Percentiles rank a stretch among this genome's conserved stretches.
Conservation (phyloP, 2,113 vertebrate genomes). For the Athene cunicularia region DNA sequence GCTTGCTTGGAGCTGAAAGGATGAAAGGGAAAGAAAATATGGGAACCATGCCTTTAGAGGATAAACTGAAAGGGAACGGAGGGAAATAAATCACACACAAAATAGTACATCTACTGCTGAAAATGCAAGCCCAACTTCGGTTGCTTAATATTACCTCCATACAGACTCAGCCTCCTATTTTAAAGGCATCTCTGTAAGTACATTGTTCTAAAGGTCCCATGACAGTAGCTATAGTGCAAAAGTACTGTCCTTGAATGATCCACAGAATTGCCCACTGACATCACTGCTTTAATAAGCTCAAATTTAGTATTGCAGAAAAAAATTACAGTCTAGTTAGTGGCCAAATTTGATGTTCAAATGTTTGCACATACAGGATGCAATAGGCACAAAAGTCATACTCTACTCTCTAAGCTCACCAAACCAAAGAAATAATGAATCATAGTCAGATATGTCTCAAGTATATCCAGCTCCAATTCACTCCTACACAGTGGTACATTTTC, state of each 20-base stretch:
- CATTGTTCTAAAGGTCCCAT: neutral
- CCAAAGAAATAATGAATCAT: neutral
- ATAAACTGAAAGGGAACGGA: neutral
- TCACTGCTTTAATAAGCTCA: neutral
- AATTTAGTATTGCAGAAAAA: neutral
- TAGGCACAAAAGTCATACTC: neutral
- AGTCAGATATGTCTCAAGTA: neutral
- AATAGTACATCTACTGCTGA: neutral
- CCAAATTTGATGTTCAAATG: neutral
- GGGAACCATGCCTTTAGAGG: neutral
- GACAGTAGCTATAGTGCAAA: neutral
- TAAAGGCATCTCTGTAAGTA: neutral
- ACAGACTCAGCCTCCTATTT: neutral
- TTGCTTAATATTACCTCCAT: neutral
- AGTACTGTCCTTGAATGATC: neutral
- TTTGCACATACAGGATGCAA: neutral
- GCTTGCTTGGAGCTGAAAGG: neutral
- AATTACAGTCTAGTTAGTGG: neutral
- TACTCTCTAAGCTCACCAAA: neutral
- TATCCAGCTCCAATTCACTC: neutral
- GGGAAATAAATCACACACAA: neutral
- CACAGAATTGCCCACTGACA: neutral
- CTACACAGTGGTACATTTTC: neutral
- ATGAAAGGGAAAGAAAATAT: neutral
- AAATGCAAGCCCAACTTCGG: neutral